Percentiles rank a stretch among this genome's conserved stretches.
These are phyloP conservation scores for Holothuria glaberrima DNA, from an alignment of 35 echinoderm and acorn worm species.

Conservation along the genomic window DNA sequence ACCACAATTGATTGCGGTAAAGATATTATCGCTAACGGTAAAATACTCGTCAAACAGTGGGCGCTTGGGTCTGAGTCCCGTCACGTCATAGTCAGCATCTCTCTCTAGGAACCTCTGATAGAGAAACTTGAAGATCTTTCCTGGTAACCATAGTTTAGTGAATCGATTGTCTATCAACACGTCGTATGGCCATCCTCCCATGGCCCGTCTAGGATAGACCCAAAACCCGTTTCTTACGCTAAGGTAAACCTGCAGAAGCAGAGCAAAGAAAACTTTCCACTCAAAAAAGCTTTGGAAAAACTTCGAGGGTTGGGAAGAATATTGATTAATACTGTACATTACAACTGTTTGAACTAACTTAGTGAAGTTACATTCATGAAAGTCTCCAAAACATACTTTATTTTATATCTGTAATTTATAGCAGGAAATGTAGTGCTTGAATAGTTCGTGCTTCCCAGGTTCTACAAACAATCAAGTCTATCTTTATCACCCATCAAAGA, in stretches of 20 bases:
- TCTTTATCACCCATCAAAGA: too few relatives aligned
- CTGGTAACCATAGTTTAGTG: not conserved
- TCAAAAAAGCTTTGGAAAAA: not conserved
- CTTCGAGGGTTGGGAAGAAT: not conserved
- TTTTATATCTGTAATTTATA: too few relatives aligned
- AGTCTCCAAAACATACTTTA: too few relatives aligned
- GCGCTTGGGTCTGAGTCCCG: constrained; percentile 10
- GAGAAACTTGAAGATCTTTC: not conserved
- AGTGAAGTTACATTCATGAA: too few relatives aligned
- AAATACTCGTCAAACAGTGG: constrained; percentile 21
- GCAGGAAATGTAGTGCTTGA: too few relatives aligned
- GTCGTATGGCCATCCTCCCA: constrained; percentile 57
- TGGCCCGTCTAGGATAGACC: constrained; percentile 70
- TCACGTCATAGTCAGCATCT: constrained; percentile 27
- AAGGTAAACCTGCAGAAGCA: constrained; percentile 62
- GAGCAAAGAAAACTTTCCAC: not conserved
- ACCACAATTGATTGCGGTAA: constrained; percentile 61
- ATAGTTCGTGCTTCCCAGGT: too few relatives aligned
- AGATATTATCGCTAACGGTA: constrained; percentile 70
- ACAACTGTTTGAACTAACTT: too few relatives aligned
- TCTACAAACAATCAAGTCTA: too few relatives aligned
- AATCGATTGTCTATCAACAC: constrained; percentile 59
- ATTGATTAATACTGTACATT: too few relatives aligned
- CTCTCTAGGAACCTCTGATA: constrained; percentile 11
- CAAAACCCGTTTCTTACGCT: constrained; percentile 80